A percentile compares a stretch with the other conserved stretches of the same genome.
Conservation (phyloP, 2,888 invertebrate genomes). For the Pandemis heparana region DNA sequence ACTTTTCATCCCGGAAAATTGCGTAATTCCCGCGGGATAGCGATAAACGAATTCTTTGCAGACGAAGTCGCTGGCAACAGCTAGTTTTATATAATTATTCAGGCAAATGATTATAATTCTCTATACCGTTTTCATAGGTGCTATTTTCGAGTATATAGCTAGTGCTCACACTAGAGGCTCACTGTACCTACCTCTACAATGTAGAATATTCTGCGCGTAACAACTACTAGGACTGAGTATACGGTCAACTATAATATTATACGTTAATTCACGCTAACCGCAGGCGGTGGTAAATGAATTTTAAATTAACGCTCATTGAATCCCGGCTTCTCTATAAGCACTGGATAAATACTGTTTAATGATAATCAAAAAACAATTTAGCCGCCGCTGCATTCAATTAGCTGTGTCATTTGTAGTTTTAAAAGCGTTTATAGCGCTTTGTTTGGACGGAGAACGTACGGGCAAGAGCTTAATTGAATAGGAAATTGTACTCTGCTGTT, state of each 20-base stretch:
- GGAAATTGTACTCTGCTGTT: not conserved
- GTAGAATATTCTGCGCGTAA: too few species aligned
- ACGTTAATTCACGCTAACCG: conserved; percentile 6
- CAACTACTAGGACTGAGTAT: not conserved
- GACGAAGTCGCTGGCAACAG: too few species aligned
- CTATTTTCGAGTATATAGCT: too few species aligned
- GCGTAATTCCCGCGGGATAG: too few species aligned
- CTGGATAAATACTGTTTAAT: conserved; percentile 14
- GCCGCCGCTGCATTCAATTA: conserved; percentile 11
- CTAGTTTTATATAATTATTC: too few species aligned
- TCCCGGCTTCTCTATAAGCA: conserved; percentile 24
- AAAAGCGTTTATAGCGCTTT: not conserved
- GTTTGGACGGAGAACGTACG: not conserved
- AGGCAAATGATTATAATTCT: too few species aligned
- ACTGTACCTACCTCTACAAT: too few species aligned
- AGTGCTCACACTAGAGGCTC: too few species aligned
- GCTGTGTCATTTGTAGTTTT: conserved; percentile 3
- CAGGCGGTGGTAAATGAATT: conserved; percentile 34
- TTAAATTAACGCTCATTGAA: conserved; percentile 26
- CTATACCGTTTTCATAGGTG: too few species aligned
- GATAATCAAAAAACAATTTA: conserved; percentile 32
- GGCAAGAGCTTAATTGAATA: not conserved
- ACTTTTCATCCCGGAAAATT: too few species aligned
- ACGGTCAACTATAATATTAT: not conserved
- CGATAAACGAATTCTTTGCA: too few species aligned